phyloP scores from a whole-genome alignment of 2,113 vertebrate genomes.

The Rhea pennata region DNA sequence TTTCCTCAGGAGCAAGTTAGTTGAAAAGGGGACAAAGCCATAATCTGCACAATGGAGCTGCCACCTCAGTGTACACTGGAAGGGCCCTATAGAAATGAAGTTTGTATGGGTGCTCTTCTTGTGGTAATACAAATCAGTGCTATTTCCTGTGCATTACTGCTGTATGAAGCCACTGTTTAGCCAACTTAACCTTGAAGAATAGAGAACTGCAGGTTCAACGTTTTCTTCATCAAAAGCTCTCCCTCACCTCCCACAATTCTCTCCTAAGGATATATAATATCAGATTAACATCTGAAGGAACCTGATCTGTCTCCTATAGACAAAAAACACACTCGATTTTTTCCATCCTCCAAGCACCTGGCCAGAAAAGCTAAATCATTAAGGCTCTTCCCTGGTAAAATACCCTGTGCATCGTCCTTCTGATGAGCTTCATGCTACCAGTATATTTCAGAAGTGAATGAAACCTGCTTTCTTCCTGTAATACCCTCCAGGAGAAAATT shows the following conservation, averaged over 20 bases:
- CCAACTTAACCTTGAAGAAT: neutral
- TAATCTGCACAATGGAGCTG: neutral
- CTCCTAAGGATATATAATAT: neutral
- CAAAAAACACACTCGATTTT: neutral
- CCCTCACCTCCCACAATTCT: neutral
- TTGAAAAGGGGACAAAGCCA: neutral
- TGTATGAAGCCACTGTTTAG: neutral
- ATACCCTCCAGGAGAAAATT: neutral
- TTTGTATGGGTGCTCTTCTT: neutral
- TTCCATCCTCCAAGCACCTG: neutral
- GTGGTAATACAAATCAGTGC: neutral
- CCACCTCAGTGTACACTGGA: neutral
- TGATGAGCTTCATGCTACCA: neutral
- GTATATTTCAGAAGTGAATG: neutral
- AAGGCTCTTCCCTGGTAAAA: neutral
- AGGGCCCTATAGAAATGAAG: neutral
- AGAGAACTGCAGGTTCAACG: neutral
- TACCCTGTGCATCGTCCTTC: neutral
- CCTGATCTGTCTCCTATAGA: neutral
- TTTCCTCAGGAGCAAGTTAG: neutral
- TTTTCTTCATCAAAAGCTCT: constrained; percentile 31
- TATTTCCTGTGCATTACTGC: neutral
- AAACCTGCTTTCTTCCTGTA: neutral
- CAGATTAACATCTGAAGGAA: neutral
- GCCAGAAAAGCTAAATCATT: neutral